Percentiles rank a stretch among this genome's conserved stretches.
These are phyloP conservation scores for Pseudotriccus pelzelni DNA, from an alignment of 2,797 vertebrate species.

Conservation along the genomic window DNA sequence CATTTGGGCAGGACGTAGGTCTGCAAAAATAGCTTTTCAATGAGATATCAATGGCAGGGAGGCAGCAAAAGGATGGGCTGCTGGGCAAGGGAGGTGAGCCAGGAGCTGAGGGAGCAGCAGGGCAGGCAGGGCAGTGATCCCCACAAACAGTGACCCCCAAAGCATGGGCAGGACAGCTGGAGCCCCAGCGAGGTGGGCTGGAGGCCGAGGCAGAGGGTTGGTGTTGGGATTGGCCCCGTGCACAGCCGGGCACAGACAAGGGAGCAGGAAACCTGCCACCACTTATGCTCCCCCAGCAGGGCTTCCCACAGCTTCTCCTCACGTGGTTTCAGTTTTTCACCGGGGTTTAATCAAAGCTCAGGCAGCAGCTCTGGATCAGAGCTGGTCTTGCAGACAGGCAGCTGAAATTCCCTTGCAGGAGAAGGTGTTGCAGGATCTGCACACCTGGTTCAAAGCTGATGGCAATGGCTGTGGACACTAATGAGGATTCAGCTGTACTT, in stretches of 20 bases:
- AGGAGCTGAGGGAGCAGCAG: neutral
- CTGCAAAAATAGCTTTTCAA: neutral
- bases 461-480: neutral
- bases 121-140: neutral
- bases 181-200: neutral
- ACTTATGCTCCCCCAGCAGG: neutral
- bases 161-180: neutral
- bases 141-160: neutral
- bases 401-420: neutral
- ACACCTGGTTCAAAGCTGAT: neutral
- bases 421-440: neutral
- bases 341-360: neutral
- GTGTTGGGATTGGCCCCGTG: fast-evolving
- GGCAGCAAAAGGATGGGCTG: too few species aligned
- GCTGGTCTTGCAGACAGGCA: neutral
- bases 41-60: neutral
- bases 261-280: neutral
- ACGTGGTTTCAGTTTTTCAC: neutral
- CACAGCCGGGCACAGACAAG: neutral
- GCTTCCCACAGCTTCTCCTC: neutral
- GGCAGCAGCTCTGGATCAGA: neutral
- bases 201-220: neutral
- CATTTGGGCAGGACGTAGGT: neutral
- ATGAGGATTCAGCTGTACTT: neutral
- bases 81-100: fast-evolving